These are phyloP conservation scores for Tipula vernalis DNA, from an alignment of 2,888 invertebrate species.

Conservation along the genomic window DNA sequence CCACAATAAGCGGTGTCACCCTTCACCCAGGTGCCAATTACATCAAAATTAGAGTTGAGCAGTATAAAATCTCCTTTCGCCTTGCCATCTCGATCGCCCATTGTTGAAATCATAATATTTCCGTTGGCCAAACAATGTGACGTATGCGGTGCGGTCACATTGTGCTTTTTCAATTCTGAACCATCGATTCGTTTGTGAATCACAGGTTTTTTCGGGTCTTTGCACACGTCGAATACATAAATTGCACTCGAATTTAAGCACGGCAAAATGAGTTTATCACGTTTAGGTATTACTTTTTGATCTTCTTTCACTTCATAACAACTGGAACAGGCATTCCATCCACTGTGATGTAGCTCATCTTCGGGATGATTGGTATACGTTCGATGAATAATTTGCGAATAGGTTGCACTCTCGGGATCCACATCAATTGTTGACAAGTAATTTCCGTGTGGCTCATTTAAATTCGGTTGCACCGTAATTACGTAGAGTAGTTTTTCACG, in stretches of 20 bases:
- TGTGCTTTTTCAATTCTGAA: slow-evolving; percentile 56
- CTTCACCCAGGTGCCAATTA: slow-evolving; percentile 59
- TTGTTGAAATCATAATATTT: slow-evolving; percentile 87
- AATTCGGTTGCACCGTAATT: slow-evolving; percentile 70
- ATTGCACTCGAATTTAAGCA: slow-evolving; percentile 68
- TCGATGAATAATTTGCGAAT: slow-evolving; percentile 78
- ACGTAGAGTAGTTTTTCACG: slow-evolving; percentile 80
- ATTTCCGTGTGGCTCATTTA: slow-evolving; percentile 55
- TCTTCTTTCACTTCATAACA: slow-evolving; percentile 45
- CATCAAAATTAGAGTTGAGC: slow-evolving; percentile 63
- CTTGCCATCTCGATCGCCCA: slow-evolving; percentile 78
- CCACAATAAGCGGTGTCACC: slow-evolving; percentile 60
- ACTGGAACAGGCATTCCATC: slow-evolving; percentile 96
- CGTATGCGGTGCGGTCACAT: slow-evolving; percentile 84
- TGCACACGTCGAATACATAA: slow-evolving; percentile 64
- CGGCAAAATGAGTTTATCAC: slow-evolving; percentile 75
- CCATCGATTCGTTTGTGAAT: slow-evolving; percentile 64
- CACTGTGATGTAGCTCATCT: slow-evolving; percentile 90
- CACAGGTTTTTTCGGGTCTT: slow-evolving; percentile 57
- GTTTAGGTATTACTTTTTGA: slow-evolving; percentile 37
- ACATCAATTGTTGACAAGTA: slow-evolving; percentile 89
- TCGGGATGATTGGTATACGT: slow-evolving; percentile 61
- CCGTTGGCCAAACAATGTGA: slow-evolving; percentile 87
- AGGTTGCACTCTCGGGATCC: slow-evolving; percentile 74
- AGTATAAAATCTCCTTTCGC: slow-evolving; percentile 82